A percentile compares a stretch with the other conserved stretches of the same genome.
These are phyloP conservation scores for Liopterus haemorrhoidalis DNA, from an alignment of 2,888 invertebrate species.

Conservation along the genomic window DNA sequence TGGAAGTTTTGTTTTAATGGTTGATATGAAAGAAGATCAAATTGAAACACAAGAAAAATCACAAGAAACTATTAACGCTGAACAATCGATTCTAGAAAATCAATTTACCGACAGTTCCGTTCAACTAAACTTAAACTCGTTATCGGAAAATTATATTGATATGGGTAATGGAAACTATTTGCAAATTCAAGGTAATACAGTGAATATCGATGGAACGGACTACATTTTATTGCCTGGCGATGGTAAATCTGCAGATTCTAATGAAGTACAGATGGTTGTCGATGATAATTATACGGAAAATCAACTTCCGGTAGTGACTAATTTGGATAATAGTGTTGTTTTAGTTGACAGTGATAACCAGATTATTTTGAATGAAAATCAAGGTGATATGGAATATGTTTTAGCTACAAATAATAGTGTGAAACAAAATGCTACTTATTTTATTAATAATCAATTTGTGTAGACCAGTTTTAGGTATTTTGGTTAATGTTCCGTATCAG, in stretches of 20 bases:
- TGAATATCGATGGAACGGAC: slow-evolving; percentile 17
- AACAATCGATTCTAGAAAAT: neutral
- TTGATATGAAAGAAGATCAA: slow-evolving; percentile 20
- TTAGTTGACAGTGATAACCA: slow-evolving; percentile 10
- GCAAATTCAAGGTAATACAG: slow-evolving; percentile 13
- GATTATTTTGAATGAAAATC: slow-evolving; percentile 13
- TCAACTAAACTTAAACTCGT: too few species aligned
- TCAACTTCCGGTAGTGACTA: neutral
- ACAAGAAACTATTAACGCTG: neutral
- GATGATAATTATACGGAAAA: slow-evolving; percentile 12
- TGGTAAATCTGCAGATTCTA: slow-evolving; percentile 8
- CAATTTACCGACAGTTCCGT: neutral
- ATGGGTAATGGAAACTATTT: slow-evolving; percentile 16
- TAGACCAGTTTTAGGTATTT: too few species aligned
- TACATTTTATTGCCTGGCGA: slow-evolving; percentile 11
- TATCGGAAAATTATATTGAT: slow-evolving; percentile 18
- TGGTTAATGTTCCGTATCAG: too few species aligned
- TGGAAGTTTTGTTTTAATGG: slow-evolving; percentile 20
- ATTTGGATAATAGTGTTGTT: slow-evolving; percentile 13
- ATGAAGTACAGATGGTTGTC: slow-evolving; percentile 16
- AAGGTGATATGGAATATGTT: slow-evolving; percentile 9
- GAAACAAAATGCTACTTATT: too few species aligned
- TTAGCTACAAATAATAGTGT: slow-evolving; percentile 6
- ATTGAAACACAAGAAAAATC: slow-evolving; percentile 6
- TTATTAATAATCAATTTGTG: too few species aligned